These are phyloP conservation scores for Tetrao urogallus DNA, from an alignment of 2,113 vertebrate species.

Conservation along the genomic window DNA sequence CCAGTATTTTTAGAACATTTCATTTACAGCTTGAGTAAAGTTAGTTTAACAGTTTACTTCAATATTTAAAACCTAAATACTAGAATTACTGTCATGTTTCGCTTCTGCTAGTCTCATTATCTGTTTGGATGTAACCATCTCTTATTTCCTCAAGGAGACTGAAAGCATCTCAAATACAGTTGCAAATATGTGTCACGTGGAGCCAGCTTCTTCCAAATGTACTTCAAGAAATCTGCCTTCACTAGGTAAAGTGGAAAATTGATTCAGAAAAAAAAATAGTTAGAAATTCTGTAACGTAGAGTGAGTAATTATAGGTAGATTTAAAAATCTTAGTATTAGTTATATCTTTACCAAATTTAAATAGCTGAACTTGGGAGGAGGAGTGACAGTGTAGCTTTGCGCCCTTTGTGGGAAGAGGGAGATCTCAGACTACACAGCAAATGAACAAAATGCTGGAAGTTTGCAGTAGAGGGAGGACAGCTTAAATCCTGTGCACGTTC, in stretches of 20 bases:
- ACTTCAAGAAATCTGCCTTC: background rate
- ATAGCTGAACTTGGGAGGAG: background rate
- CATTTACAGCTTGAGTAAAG: background rate
- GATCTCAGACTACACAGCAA: background rate
- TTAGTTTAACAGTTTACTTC: background rate
- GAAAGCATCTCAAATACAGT: background rate
- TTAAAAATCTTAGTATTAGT: background rate
- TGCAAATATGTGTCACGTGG: background rate
- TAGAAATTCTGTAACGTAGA: background rate
- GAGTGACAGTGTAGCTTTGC: background rate
- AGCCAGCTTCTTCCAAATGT: background rate
- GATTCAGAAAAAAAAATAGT: no score
- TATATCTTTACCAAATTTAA: background rate
- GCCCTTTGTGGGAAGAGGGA: background rate
- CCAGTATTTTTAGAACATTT: background rate
- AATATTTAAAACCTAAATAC: background rate
- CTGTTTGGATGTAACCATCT: background rate
- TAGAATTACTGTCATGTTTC: background rate
- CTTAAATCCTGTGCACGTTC: background rate
- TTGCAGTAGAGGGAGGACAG: background rate
- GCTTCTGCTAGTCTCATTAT: background rate
- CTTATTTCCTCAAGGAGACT: conserved; percentile 57
- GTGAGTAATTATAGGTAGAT: background rate
- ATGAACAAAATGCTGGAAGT: background rate
- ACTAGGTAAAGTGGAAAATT: conserved; percentile 30